Conservation (phyloP, 2,113 vertebrate genomes). For the Odobenus rosmarus region DNA sequence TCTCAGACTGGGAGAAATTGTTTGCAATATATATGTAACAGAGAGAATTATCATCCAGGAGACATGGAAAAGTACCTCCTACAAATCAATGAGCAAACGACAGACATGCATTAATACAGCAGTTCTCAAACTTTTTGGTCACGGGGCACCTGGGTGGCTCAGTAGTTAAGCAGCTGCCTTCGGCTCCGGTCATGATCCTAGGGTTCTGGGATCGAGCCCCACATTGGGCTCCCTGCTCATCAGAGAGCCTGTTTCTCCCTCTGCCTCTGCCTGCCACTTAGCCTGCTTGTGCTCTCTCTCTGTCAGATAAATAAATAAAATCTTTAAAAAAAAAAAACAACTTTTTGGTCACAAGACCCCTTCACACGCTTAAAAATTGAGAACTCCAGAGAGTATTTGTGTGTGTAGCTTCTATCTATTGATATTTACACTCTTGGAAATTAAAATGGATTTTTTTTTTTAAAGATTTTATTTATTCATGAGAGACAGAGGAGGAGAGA, state of each 20-base stretch:
- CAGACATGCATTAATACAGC: not conserved
- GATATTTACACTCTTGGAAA: constrained; percentile 3
- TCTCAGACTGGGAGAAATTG: no score
- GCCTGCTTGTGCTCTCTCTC: no score
- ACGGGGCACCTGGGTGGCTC: no score
- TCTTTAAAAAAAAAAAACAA: not conserved
- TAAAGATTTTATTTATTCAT: no score
- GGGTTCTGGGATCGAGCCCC: no score
- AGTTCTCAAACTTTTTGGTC: not conserved
- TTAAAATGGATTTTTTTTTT: not conserved
- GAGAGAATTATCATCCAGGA: not conserved
- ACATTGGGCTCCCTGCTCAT: no score
- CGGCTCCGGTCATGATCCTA: no score
- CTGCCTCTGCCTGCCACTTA: no score
- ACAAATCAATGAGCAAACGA: not conserved
- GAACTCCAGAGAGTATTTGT: not conserved
- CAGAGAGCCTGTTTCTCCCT: no score
- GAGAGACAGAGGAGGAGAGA: no score
- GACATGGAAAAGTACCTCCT: not conserved
- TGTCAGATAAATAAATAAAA: no score
- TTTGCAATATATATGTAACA: not conserved
- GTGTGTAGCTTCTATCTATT: not conserved
- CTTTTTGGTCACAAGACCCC: not conserved
- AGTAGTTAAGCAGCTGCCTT: no score
- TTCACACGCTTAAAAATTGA: not conserved